A percentile compares a stretch with the other conserved stretches of the same genome.
Evolutionary conservation across 2,797 vertebrate species (phyloP).

Genomic region (Antennarius maculatus): DNA sequence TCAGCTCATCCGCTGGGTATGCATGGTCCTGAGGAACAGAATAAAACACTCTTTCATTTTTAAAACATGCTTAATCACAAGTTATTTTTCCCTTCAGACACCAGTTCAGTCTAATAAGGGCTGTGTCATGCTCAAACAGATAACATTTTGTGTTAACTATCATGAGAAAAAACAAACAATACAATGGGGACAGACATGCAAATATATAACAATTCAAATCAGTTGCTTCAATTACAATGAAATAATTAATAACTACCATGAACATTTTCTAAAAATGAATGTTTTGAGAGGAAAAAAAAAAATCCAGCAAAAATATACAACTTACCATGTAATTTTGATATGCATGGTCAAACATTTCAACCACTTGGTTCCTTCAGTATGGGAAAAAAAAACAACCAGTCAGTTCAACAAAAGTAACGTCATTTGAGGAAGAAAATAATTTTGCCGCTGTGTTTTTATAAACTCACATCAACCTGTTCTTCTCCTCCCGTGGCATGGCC

Average conservation of each 20-base stretch:
- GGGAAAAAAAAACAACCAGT: slow-evolving; percentile 8
- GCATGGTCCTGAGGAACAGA: slow-evolving; percentile 88
- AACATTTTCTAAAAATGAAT: neutral
- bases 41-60: slow-evolving; percentile 12
- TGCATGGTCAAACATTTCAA: slow-evolving; percentile 99
- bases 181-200: too few species aligned
- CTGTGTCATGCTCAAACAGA: neutral
- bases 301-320: slow-evolving; percentile 24
- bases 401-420: slow-evolving; percentile 6
- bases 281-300: neutral
- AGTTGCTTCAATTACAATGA: too few species aligned
- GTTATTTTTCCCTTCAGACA: neutral
- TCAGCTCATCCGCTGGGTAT: slow-evolving; percentile 97
- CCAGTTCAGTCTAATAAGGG: neutral
- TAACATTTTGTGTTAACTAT: neutral
- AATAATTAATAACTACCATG: neutral
- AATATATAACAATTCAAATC: too few species aligned
- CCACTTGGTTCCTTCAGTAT: slow-evolving; percentile 90
- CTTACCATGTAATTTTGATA: slow-evolving; percentile 99
- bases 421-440: neutral
- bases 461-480: slow-evolving; percentile 78
- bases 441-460: neutral
- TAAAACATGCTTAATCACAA: neutral
- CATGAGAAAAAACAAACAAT: neutral
- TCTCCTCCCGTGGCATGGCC: slow-evolving; percentile 80